Percentiles rank a stretch among this genome's conserved stretches.
These are phyloP conservation scores for Tribolium castaneum DNA, from an alignment of 1,140 invertebrate species.

Conservation along the genomic window DNA sequence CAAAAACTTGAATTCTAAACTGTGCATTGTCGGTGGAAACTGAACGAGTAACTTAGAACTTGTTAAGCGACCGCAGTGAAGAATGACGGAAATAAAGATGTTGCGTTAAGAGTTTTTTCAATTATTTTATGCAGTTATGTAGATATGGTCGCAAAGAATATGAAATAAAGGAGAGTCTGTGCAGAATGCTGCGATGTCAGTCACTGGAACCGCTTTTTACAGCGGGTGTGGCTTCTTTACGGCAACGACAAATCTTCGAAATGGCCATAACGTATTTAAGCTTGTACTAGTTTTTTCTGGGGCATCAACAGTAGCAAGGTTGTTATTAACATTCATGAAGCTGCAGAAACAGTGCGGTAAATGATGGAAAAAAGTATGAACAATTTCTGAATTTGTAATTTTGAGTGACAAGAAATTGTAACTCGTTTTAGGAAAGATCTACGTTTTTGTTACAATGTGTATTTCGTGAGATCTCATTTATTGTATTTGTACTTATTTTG, in stretches of 20 bases:
- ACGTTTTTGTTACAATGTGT: too few relatives aligned
- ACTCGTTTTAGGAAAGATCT: too few relatives aligned
- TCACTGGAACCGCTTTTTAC: neutral
- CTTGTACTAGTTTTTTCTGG: neutral
- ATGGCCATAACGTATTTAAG: neutral
- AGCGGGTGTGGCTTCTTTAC: neutral
- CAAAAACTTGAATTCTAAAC: neutral
- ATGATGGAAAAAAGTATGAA: neutral
- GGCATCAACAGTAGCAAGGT: neutral
- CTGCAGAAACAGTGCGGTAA: neutral
- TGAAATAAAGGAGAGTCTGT: neutral
- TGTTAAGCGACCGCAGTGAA: too few relatives aligned
- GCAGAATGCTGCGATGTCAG: neutral
- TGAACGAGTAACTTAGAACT: neutral
- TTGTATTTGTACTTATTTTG: too few relatives aligned
- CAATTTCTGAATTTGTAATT: neutral
- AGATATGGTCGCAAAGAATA: neutral
- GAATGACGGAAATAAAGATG: neutral
- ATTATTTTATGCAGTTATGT: constrained; percentile 4
- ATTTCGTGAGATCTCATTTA: too few relatives aligned
- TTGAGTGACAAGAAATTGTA: too few relatives aligned
- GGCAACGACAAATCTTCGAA: neutral
- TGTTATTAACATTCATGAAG: neutral
- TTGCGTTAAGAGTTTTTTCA: neutral
- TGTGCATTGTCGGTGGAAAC: neutral